These are phyloP conservation scores for Uria lomvia DNA, from an alignment of 2,113 vertebrate genomes.

Conservation along the genomic window DNA sequence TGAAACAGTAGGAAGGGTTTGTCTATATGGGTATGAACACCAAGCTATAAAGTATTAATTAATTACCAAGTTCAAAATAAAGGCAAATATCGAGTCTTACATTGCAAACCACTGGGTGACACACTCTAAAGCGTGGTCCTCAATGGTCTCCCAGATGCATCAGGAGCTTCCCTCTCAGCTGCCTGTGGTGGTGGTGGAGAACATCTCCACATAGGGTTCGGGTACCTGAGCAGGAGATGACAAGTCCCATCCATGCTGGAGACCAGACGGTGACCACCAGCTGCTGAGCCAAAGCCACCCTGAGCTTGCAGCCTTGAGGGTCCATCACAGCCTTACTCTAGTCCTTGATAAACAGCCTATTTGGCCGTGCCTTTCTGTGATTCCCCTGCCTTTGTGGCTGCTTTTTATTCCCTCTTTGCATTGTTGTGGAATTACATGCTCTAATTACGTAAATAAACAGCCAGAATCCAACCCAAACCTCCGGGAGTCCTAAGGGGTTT, in stretches of 20 bases:
- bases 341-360: not conserved
- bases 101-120: not conserved
- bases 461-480: not conserved
- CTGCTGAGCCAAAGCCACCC: not conserved
- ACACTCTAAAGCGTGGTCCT: not conserved
- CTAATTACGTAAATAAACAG: constrained; percentile 43
- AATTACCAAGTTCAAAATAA: not conserved
- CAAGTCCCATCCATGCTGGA: not conserved
- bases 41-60: not conserved
- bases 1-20: not conserved
- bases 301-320: not conserved
- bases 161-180: not conserved
- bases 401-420: not conserved
- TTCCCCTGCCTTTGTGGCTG: not conserved
- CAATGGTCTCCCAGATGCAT: fast-evolving
- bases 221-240: not conserved
- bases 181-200: not conserved
- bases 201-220: not conserved
- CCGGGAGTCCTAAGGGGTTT: not conserved
- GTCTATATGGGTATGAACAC: not conserved
- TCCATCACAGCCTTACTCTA: not conserved
- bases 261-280: not conserved
- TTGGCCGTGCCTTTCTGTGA: not conserved
- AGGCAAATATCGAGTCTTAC: not conserved
- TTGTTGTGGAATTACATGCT: not conserved